Conservation (phyloP, 2,888 invertebrate species). For the Sphecodes monilicornis region DNA sequence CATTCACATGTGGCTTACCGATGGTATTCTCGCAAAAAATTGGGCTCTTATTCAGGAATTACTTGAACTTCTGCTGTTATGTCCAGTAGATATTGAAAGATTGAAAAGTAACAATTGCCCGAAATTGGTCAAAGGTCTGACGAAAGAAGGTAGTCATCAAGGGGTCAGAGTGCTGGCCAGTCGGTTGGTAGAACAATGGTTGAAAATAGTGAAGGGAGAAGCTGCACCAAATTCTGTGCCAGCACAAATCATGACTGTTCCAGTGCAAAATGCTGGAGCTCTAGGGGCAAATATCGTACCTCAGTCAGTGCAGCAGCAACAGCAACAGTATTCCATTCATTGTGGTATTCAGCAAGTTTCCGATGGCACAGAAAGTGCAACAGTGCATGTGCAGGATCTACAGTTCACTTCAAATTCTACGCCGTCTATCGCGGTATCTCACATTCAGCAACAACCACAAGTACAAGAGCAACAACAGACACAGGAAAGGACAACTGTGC, state of each 20-base stretch:
- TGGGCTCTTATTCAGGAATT: conserved; percentile 95
- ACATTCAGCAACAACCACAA: conserved; percentile 60
- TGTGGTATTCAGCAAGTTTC: conserved; percentile 61
- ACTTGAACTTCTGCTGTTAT: conserved; percentile 92
- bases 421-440: conserved; percentile 50
- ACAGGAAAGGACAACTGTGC: conserved; percentile 60
- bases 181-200: conserved; percentile 95
- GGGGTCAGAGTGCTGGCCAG: conserved; percentile 91
- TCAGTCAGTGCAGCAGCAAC: conserved; percentile 52
- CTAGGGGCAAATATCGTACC: conserved; percentile 43
- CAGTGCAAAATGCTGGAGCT: conserved; percentile 74
- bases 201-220: conserved; percentile 94
- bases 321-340: conserved; percentile 60
- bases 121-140: conserved; percentile 94
- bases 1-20: conserved; percentile 95
- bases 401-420: conserved; percentile 61
- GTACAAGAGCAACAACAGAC: conserved; percentile 59
- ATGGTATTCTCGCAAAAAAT: conserved; percentile 93
- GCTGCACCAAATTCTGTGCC: conserved; percentile 84
- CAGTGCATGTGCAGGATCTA: conserved; percentile 74
- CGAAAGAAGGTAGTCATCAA: conserved; percentile 92
- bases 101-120: conserved; percentile 96
- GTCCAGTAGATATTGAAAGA: conserved; percentile 96
- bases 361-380: conserved; percentile 57
- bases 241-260: conserved; percentile 84